phyloP scores from a whole-genome alignment of 2,888 invertebrate species.

The Rhodophaea formosa region DNA sequence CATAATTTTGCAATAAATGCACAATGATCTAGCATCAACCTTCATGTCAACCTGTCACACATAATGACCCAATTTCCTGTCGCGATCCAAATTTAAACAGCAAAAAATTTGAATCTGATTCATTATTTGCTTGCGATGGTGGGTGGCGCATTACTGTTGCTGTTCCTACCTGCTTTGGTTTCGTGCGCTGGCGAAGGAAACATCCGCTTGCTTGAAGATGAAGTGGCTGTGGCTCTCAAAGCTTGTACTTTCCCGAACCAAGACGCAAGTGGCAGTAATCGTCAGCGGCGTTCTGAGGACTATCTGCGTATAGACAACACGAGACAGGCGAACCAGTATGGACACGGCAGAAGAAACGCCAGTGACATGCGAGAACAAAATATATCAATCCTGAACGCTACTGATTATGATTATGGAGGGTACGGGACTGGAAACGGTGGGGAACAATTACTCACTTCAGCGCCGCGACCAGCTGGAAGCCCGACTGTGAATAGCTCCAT shows the following conservation, averaged over 20 bases:
- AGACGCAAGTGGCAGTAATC: slow-evolving; percentile 30
- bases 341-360: slow-evolving; percentile 52
- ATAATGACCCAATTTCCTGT: slow-evolving; percentile 56
- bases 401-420: slow-evolving; percentile 50
- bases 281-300: slow-evolving; percentile 41
- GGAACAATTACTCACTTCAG: slow-evolving; percentile 43
- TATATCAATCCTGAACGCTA: slow-evolving; percentile 50
- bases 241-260: slow-evolving; percentile 42
- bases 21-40: slow-evolving; percentile 19
- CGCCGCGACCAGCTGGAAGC: slow-evolving; percentile 36
- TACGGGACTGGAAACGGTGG: slow-evolving; percentile 41
- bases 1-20: slow-evolving; percentile 17
- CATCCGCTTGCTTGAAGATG: slow-evolving; percentile 65
- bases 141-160: slow-evolving; percentile 36
- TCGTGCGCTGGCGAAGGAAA: slow-evolving; percentile 62
- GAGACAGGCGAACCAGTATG: slow-evolving; percentile 44
- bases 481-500: slow-evolving; percentile 28
- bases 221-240: slow-evolving; percentile 59
- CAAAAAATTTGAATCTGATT: slow-evolving; percentile 5
- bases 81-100: slow-evolving; percentile 43
- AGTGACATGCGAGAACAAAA: slow-evolving; percentile 44
- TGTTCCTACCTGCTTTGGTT: slow-evolving; percentile 46
- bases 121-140: slow-evolving; percentile 44
- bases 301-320: slow-evolving; percentile 49
- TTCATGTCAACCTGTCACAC: slow-evolving; percentile 47